Conservation (phyloP, 2,797 vertebrate genomes). For the Mus minutoides region DNA sequence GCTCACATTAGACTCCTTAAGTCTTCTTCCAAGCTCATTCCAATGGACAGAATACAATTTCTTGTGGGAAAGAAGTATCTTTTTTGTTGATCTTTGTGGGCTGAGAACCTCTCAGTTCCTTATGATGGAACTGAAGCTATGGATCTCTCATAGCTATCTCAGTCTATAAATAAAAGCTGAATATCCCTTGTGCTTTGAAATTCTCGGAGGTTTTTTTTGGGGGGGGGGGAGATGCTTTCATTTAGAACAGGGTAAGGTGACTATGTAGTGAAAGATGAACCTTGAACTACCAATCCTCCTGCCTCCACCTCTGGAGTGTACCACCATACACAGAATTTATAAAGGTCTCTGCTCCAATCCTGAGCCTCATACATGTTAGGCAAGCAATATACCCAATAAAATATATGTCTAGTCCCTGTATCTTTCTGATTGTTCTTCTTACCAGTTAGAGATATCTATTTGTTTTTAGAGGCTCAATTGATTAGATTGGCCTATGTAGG, state of each 20-base stretch:
- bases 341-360: background rate
- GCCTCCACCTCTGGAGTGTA: background rate
- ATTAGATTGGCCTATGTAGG: background rate
- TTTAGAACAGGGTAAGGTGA: background rate
- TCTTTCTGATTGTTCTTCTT: background rate
- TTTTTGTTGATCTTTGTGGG: background rate
- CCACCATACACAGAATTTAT: background rate
- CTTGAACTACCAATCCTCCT: background rate
- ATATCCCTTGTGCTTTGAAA: background rate
- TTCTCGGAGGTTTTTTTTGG: background rate
- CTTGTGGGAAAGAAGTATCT: background rate
- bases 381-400: background rate
- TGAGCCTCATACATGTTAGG: background rate
- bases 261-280: background rate
- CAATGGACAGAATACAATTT: background rate
- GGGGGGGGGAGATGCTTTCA: background rate
- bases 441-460: background rate
- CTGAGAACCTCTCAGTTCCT: background rate
- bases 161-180: background rate
- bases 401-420: background rate
- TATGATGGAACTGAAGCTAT: background rate
- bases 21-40: conserved; percentile 11
- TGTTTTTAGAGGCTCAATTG: background rate
- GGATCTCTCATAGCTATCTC: background rate
- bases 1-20: conserved; percentile 32